Evolutionary conservation across 2,113 vertebrate genomes (phyloP), one percentile per base, ranked within the genome.

Genomic region (Phoxinus phoxinus): DNA sequence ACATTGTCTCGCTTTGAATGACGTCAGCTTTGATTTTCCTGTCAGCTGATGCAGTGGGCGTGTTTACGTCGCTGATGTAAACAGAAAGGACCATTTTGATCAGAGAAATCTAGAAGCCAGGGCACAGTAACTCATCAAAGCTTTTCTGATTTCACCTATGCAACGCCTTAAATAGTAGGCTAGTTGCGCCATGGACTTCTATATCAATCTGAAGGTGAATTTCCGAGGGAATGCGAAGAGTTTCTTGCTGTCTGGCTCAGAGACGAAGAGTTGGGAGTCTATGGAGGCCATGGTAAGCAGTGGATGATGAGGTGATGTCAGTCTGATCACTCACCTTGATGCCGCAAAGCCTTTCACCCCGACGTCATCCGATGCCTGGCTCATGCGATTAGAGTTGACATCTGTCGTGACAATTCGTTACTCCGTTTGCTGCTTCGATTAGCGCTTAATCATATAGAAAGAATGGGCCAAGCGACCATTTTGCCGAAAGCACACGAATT

Each of bases 231-330:
- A 94, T 89, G 90, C 92, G 46, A 94, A 94, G 89, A 94, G 93
- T 91, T 94, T 95, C 67, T 91, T 97, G 56, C 94, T 99, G 87
- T 96, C 97, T 0, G 96, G 97, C 90, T 94, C 96, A 15, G 94
- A 94, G 89, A 95, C 91, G 86, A 97, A 96, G 90, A 96, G 96
- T 59, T 99, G 98, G 98, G 96, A 96, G 82, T 96, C 97, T 44
- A 94, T 98, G 87, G 97, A 99, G 94, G 97, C 96, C 89, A 97
- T 96, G 97, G 97, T 98, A 90, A 97, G 96, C 87, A 81, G 23
- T 76, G 21, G 25, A 27, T 9, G 73, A 13, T 23, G 48, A 53
- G 41, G 37, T 37, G 79, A 59, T 48, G 65, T 58, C 84, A 72
- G 53, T 69, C 30, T 63, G 53, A 71, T 32, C 48, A 69, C 56